These are phyloP conservation scores for Leucophenga maculata DNA, from an alignment of 2,888 invertebrate species.

Conservation along the genomic window DNA sequence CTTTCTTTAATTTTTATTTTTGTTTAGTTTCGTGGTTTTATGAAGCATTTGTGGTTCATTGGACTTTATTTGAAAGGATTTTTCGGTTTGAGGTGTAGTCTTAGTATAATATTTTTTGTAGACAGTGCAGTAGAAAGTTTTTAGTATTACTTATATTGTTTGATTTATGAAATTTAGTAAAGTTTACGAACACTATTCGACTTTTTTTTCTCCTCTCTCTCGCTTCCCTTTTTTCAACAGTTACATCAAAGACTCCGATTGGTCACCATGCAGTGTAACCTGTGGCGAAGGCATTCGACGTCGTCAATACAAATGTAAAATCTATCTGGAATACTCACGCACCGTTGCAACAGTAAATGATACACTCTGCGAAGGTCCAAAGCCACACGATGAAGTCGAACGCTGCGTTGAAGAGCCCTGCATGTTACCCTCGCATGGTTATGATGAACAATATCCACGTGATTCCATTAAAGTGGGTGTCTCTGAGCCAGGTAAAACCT, in stretches of 20 bases:
- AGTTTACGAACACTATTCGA: too few species aligned
- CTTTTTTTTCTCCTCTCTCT: background rate
- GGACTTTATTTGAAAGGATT: background rate
- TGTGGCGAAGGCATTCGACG: conserved; percentile 93
- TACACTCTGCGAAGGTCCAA: conserved; percentile 87
- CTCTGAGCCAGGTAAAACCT: conserved; percentile 84
- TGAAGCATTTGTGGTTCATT: background rate
- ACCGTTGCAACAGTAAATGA: conserved; percentile 92
- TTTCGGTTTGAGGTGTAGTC: background rate
- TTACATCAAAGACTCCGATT: conserved; percentile 89
- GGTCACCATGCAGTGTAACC: conserved; percentile 92
- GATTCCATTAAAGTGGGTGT: conserved; percentile 78
- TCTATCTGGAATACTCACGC: conserved; percentile 91
- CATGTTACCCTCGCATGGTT: conserved; percentile 77
- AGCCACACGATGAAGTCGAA: conserved; percentile 86
- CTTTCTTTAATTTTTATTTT: too few species aligned
- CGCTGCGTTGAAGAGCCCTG: conserved; percentile 87
- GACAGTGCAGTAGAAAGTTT: background rate
- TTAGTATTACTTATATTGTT: too few species aligned
- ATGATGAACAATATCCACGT: conserved; percentile 71
- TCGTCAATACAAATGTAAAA: conserved; percentile 93
- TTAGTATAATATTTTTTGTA: background rate
- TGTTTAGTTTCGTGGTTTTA: too few species aligned
- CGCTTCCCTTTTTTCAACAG: conserved; percentile 73
- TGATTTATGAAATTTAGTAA: too few species aligned